Percentiles rank a stretch among this genome's conserved stretches.
These are phyloP conservation scores for Lutra lutra DNA, from an alignment of 2,797 vertebrate species.

Conservation along the genomic window DNA sequence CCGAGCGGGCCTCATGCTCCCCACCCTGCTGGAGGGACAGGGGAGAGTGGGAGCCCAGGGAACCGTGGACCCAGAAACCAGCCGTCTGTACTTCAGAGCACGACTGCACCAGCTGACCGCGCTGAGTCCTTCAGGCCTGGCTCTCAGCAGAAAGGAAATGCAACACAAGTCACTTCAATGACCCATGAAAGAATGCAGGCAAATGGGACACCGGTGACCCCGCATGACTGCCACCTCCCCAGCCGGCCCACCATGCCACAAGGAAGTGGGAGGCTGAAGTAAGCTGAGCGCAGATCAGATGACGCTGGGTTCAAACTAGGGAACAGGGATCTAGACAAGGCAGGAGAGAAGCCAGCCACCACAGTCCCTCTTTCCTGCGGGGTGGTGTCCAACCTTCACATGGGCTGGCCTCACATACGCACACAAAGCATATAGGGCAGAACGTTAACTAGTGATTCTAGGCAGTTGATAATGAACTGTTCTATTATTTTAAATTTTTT, in stretches of 20 bases:
- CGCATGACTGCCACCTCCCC: too few relatives aligned
- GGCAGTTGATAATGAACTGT: not conserved
- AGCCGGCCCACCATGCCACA: not conserved
- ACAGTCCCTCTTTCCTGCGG: too few relatives aligned
- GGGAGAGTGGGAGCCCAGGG: rapidly evolving
- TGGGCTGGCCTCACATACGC: not conserved
- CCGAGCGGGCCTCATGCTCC: too few relatives aligned
- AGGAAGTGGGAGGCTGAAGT: not conserved
- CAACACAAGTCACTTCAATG: not conserved
- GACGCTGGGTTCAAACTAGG: not conserved
- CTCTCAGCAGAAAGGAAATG: not conserved
- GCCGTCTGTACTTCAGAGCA: not conserved
- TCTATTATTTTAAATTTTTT: not conserved
- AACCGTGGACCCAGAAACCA: not conserved
- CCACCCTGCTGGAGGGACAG: not conserved
- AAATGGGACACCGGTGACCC: not conserved
- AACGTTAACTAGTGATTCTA: not conserved
- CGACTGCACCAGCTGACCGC: rapidly evolving
- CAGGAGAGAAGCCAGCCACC: not conserved
- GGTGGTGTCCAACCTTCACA: not conserved
- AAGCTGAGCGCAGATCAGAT: not conserved
- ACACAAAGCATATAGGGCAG: not conserved
- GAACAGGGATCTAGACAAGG: too few relatives aligned
- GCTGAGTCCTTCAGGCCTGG: not conserved
- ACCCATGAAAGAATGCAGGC: not conserved